Conservation (phyloP, 2,113 vertebrate genomes). For the Xiphophorus couchianus region DNA sequence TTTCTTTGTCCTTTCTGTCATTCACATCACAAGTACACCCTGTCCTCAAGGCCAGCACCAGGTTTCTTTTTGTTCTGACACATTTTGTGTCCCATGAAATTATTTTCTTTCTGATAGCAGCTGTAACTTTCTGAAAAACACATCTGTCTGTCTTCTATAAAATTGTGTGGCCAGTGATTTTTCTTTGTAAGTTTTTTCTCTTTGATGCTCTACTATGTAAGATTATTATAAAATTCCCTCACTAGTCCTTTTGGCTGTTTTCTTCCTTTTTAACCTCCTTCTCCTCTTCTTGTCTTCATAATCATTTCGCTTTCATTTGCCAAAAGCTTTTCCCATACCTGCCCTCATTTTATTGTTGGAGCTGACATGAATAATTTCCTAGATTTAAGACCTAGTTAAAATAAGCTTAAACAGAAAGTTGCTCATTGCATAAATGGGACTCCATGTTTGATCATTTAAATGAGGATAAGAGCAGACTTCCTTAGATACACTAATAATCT, state of each 20-base stretch:
- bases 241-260: neutral
- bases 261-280: neutral
- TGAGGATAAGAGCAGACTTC: neutral
- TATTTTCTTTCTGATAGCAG: neutral
- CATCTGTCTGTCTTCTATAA: neutral
- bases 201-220: too few relatives aligned
- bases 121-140: neutral
- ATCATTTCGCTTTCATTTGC: constrained; percentile 32
- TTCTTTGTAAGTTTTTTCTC: too few relatives aligned
- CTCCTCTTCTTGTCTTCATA: neutral
- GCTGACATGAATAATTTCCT: constrained; percentile 24
- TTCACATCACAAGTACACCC: neutral
- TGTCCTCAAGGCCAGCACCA: neutral
- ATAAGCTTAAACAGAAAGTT: constrained; percentile 9
- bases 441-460: neutral
- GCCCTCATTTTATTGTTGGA: constrained; percentile 13
- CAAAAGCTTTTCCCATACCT: constrained; percentile 27
- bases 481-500: neutral
- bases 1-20: constrained; percentile 13
- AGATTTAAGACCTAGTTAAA: constrained; percentile 6
- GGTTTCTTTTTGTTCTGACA: too few relatives aligned
- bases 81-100: too few relatives aligned
- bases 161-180: too few relatives aligned
- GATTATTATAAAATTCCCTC: neutral
- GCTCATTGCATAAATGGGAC: neutral